Base-by-base conservation (phyloP, 2,113 vertebrate genomes). In the Esox niger region DNA sequence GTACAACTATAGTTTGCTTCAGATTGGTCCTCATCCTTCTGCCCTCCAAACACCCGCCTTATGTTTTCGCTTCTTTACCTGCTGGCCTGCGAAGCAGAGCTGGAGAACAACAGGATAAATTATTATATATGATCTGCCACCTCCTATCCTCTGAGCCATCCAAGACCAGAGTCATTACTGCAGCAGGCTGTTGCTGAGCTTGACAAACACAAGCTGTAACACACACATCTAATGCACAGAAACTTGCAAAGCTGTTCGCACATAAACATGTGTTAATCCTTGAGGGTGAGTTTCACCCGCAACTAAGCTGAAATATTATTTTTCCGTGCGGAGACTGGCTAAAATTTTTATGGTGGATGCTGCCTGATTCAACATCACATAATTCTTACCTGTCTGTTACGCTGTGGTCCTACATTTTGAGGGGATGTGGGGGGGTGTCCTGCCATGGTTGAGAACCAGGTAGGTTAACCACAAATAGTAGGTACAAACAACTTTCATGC, bases 51-150 rank as follows among this genome's bases (percentile, higher is more conserved):
- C 79, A 73, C 74, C 73, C 62, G 86, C 78, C 38, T 17, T n/a
- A n/a, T n/a, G n/a, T n/a, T n/a, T n/a, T n/a, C n/a, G 13, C 2
- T 15, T 43, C 81, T 79, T 70, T 62, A 85, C 82, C 86, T 76
- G 82, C 78, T 69, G 86, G 84, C 78, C 87, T 86, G 86, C 82
- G 86, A 88, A 79, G 78, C 84, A 71, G 74, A 79, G 82, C 74
- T 77, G 84, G 20, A 83, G 86, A 87, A 84, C 82, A 75, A 79
- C 71, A 67, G 84, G 87, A 90, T 89, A 90, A 91, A 91, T 91
- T 86, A 90, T 92, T 92, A 91, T 92, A 91, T 91, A 92, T 91
- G 91, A 92, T 91, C 85, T 89, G 89, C 84, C 90, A 89, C 89
- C 88, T 88, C 86, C 83, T 82, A 89, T 90, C 90, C 88, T 87